Conservation (phyloP, 2,888 invertebrate genomes). For the Nomada ferruginata region DNA sequence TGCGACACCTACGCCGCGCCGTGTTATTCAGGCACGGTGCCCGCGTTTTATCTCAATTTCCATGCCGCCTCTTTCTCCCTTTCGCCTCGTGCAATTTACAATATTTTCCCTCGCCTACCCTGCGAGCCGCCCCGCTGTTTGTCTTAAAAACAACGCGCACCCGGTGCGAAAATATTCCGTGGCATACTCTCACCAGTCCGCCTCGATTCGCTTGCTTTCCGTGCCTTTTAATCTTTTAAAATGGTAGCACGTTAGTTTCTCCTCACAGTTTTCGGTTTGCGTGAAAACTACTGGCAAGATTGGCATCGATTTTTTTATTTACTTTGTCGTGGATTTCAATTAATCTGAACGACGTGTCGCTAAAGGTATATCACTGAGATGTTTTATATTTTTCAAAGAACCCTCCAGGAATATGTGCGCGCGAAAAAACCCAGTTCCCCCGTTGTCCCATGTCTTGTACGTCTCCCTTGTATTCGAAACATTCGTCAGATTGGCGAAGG, state of each 20-base stretch:
- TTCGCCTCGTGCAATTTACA: conserved; percentile 41
- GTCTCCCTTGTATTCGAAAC: no score
- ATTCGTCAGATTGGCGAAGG: neutral
- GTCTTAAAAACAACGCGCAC: conserved; percentile 37
- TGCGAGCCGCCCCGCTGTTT: conserved; percentile 24
- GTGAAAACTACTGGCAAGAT: neutral
- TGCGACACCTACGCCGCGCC: conserved; percentile 16
- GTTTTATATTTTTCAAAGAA: no score
- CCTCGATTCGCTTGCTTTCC: neutral
- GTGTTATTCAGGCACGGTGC: conserved; percentile 42
- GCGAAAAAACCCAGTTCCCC: neutral
- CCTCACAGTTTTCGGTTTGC: neutral
- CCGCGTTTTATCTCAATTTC: conserved; percentile 51
- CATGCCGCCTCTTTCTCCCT: conserved; percentile 13
- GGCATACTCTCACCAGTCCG: neutral
- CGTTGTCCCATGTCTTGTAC: neutral
- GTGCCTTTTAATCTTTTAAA: conserved; percentile 17
- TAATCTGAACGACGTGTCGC: neutral
- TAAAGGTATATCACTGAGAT: no score
- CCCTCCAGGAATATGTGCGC: no score
- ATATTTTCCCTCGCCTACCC: conserved; percentile 32
- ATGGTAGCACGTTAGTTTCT: neutral
- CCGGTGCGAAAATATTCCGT: conserved; percentile 39
- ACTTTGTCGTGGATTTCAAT: conserved; percentile 1
- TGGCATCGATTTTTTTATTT: neutral